phyloP scores from a whole-genome alignment of 2,113 vertebrate genomes.

The Oncorhynchus tshawytscha region DNA sequence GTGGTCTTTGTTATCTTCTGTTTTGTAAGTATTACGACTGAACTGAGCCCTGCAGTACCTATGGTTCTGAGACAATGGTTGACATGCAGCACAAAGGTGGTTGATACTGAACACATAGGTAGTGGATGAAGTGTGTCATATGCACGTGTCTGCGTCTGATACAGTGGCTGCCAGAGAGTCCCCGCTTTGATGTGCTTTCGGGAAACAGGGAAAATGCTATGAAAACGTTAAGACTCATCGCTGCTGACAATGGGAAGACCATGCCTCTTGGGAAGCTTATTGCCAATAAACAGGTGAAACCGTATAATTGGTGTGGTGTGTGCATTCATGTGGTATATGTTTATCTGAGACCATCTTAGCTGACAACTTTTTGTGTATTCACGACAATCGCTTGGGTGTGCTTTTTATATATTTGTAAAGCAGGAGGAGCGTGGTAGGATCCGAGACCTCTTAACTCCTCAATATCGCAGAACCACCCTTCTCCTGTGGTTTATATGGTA shows the following conservation, averaged over 20 bases:
- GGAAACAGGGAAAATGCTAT: constrained; percentile 84
- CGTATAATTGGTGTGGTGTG: background rate
- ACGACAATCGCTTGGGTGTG: background rate
- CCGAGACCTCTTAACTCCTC: constrained; percentile 81
- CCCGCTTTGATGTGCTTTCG: constrained; percentile 83
- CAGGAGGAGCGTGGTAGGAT: constrained; percentile 83
- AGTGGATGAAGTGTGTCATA: background rate
- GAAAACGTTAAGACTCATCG: constrained; percentile 81
- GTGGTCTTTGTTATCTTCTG: constrained; percentile 79
- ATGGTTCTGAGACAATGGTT: background rate
- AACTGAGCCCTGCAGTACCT: background rate
- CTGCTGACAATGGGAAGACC: constrained; percentile 81
- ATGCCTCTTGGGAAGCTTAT: constrained; percentile 83
- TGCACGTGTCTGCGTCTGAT: constrained; percentile 1
- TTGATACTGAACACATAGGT: background rate
- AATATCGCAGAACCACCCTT: constrained; percentile 83
- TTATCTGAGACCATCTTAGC: background rate
- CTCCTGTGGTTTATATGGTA: constrained; percentile 93
- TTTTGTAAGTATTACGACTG: constrained; percentile 76
- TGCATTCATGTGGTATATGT: background rate
- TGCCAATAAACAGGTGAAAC: constrained; percentile 75
- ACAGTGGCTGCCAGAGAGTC: constrained; percentile 92
- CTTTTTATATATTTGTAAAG: constrained; percentile 4
- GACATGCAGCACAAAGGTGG: background rate
- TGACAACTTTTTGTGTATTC: background rate